Evolutionary conservation across 2,888 invertebrate genomes (phyloP).

Genomic region (Pogonocherus hispidulus): DNA sequence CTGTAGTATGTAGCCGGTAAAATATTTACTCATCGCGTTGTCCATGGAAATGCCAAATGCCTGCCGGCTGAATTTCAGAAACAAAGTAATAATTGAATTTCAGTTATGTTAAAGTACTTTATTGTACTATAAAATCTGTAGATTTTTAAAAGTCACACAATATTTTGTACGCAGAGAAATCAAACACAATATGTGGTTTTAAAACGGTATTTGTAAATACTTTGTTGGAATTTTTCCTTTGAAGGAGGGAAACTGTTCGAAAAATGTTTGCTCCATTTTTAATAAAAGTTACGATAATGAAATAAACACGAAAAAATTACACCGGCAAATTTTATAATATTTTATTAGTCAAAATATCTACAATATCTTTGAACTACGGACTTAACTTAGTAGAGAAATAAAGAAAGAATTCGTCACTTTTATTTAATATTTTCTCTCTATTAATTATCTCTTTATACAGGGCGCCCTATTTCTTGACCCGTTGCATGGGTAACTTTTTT

Average conservation of each 20-base stretch:
- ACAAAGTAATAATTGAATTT: neutral
- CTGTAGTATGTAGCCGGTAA: neutral
- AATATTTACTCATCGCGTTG: slow-evolving; percentile 1
- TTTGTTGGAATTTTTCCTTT: neutral
- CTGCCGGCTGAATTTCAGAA: neutral
- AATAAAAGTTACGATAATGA: neutral
- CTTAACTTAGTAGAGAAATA: no score
- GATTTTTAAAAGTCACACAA: neutral
- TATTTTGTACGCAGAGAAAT: neutral
- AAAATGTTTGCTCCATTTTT: neutral
- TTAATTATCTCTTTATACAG: no score
- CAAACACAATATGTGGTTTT: neutral
- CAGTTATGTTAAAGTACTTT: neutral
- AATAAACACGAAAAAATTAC: neutral
- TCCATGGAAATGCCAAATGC: neutral
- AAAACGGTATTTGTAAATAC: neutral
- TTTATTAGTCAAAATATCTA: no score
- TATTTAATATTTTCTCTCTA: no score
- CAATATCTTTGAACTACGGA: no score
- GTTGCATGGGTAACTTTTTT: no score
- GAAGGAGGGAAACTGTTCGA: neutral
- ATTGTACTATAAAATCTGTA: neutral
- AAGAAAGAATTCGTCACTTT: no score
- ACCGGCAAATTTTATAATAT: no score
- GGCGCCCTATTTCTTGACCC: no score